Evolutionary conservation across 2,797 vertebrate species (phyloP).

Genomic region (Adelosebastes latens): DNA sequence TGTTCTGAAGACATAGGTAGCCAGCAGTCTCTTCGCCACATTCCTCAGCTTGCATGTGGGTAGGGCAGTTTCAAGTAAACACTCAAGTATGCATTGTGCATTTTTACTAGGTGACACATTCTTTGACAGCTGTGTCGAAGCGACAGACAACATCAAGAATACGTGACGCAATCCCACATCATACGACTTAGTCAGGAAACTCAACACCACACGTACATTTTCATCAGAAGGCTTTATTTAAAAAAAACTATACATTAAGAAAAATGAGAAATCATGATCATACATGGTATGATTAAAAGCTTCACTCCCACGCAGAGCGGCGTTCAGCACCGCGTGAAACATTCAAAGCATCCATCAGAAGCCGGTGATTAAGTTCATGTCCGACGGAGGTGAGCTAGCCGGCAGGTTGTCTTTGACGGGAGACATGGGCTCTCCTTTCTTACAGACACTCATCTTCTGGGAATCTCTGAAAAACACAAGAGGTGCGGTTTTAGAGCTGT

Average conservation of each 20-base stretch:
- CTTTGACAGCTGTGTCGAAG: neutral
- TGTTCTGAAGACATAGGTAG: neutral
- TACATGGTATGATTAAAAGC: conserved; percentile 72
- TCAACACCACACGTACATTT: neutral
- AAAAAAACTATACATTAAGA: conserved; percentile 36
- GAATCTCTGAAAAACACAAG: conserved; percentile 81
- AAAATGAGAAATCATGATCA: conserved; percentile 45
- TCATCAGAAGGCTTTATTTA: conserved; percentile 52
- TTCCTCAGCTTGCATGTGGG: conserved; percentile 25
- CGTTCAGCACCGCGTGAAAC: neutral
- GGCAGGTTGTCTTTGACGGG: conserved; percentile 86
- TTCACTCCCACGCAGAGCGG: neutral
- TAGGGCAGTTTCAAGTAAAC: conserved; percentile 30
- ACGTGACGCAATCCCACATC: neutral
- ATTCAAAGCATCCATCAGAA: conserved; percentile 50
- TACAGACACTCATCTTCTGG: conserved; percentile 78
- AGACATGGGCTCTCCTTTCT: conserved; percentile 85
- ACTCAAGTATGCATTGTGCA: conserved; percentile 30
- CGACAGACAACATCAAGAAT: neutral
- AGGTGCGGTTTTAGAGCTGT: neutral
- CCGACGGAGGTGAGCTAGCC: conserved; percentile 74
- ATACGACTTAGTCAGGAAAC: neutral
- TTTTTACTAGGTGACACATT: conserved; percentile 32
- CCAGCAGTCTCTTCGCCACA: conserved; percentile 8
- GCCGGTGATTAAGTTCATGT: conserved; percentile 68